Conservation (phyloP, 2,113 vertebrate species). For the Cynocephalus volans region DNA sequence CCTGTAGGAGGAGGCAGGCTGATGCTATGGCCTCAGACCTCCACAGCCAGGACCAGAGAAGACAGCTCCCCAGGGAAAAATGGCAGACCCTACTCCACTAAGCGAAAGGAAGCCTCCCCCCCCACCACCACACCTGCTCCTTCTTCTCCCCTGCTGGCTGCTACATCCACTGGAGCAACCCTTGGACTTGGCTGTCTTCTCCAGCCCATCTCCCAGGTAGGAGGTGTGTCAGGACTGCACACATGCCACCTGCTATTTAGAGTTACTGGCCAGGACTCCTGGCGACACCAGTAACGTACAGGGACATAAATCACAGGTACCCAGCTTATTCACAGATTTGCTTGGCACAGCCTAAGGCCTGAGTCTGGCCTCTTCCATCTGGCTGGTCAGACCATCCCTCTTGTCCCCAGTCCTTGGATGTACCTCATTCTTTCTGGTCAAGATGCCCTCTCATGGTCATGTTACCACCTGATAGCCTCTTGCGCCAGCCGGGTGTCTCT, state of each 20-base stretch:
- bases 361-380: not conserved
- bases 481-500: not conserved
- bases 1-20: not conserved
- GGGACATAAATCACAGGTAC: not conserved
- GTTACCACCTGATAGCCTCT: not conserved
- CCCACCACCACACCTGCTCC: not conserved
- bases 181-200: not conserved
- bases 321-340: not conserved
- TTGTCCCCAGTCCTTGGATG: no score
- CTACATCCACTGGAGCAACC: rapidly evolving
- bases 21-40: not conserved
- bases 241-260: not conserved
- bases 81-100: not conserved
- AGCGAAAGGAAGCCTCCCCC: not conserved
- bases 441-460: not conserved
- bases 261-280: not conserved
- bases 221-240: no score
- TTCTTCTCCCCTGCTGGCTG: not conserved
- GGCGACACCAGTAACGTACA: not conserved
- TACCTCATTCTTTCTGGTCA: not conserved
- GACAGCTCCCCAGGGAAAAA: not conserved
- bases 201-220: not conserved
- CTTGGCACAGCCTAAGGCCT: not conserved
- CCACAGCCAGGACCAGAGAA: not conserved
- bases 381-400: not conserved